Evolutionary conservation across 2,797 vertebrate species (phyloP).

Genomic region (Enteromius thamalakanensis): DNA sequence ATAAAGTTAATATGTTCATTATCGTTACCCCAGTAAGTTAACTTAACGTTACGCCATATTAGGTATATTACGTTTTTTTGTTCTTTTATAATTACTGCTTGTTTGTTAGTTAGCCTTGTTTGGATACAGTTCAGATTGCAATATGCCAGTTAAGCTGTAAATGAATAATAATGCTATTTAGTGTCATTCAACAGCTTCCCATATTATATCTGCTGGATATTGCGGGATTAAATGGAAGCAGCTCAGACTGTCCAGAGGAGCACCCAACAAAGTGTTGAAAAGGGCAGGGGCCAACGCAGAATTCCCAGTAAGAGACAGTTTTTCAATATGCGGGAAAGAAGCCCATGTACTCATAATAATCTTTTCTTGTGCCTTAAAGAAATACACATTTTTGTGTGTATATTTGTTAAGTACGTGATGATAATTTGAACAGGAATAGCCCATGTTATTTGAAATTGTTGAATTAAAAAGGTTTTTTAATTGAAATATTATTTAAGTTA

Average conservation of each 20-base stretch:
- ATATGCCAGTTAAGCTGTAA: not conserved
- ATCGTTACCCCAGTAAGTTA: not conserved
- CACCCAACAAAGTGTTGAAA: slow-evolving; percentile 25
- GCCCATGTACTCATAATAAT: not conserved
- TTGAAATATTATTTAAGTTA: not conserved
- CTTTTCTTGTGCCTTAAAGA: not conserved
- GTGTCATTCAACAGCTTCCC: not conserved
- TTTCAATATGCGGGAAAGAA: not conserved
- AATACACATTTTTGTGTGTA: not conserved
- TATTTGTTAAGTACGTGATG: not conserved
- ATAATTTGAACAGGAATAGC: not conserved
- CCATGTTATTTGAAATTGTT: not conserved
- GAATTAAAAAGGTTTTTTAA: not conserved
- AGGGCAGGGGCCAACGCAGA: slow-evolving; percentile 33
- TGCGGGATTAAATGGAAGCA: slow-evolving; percentile 39
- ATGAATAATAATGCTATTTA: not conserved
- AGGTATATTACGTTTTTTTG: not conserved
- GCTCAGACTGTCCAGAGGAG: not conserved
- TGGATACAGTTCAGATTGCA: not conserved
- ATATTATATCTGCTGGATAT: not conserved
- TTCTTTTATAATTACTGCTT: not conserved
- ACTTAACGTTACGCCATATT: too few species aligned
- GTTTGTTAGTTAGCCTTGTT: not conserved
- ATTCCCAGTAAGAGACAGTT: slow-evolving; percentile 41
- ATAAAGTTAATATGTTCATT: not conserved